These are phyloP conservation scores for Monochamus saltuarius DNA, from an alignment of 1,140 invertebrate genomes.

Conservation along the genomic window DNA sequence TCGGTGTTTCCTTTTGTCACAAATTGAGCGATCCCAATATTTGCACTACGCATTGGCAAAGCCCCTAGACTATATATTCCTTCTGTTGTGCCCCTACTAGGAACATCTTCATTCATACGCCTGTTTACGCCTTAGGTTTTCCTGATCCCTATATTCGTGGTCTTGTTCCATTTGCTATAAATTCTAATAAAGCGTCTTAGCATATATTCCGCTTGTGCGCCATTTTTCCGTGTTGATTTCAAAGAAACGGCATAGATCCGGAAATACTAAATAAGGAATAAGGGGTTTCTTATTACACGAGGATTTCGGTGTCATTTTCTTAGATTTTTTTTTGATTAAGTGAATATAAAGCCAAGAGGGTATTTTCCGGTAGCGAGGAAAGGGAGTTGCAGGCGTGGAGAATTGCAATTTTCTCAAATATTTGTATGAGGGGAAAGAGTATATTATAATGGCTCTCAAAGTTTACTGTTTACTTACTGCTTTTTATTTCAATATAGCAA, in stretches of 20 bases:
- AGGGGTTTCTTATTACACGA: conserved; percentile 17
- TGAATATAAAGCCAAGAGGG: conserved; percentile 14
- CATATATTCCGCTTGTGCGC: conserved; percentile 21
- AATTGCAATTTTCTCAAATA: too few relatives aligned
- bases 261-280: conserved; percentile 22
- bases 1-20: too few relatives aligned
- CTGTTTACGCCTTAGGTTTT: conserved; percentile 33
- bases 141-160: conserved; percentile 16
- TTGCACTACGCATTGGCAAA: neutral
- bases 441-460: too few relatives aligned
- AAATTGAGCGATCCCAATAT: too few relatives aligned
- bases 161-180: conserved; percentile 39
- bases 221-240: conserved; percentile 12
- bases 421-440: too few relatives aligned
- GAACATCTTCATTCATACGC: conserved; percentile 37
- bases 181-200: conserved; percentile 43
- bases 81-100: conserved; percentile 1
- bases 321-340: conserved; percentile 22
- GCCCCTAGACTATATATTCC: neutral
- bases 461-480: too few relatives aligned
- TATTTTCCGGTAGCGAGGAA: neutral
- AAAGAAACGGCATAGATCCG: conserved; percentile 24
- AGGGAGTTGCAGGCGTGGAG: too few relatives aligned
- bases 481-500: too few relatives aligned
- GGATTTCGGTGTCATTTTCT: conserved; percentile 15